Base-by-base conservation (phyloP, 2,888 invertebrate genomes). In the Leucozona laternaria region DNA sequence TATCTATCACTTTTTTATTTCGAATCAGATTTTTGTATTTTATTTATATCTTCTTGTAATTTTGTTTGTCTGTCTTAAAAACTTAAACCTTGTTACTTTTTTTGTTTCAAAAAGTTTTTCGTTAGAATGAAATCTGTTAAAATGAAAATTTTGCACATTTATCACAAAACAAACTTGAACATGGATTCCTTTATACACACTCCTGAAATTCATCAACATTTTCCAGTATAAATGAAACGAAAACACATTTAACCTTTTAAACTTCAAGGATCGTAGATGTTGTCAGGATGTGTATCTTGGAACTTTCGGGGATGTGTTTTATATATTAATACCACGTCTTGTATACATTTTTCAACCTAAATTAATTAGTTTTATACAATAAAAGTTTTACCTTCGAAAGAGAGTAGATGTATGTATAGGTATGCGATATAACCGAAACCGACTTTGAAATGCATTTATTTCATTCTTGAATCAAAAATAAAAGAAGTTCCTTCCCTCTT, bases 401-500 rank as follows among this genome's bases (percentile, higher is more conserved):
- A 25, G 6, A 15, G 22, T 15, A 22, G 11, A 13, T 11, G 4
- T 34, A 34, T 1, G 10, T 37, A 13, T 28, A 28, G 28, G 6
- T 28, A 28, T 45, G 4, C n/a, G 17, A 48, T 48, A 20, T 11
- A 55, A 28, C 53, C 3, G 5, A 31, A 11, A 34, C 31, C n/a
- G n/a, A n/a, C 2, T 11, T 34, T 17, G 1, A 31, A 57, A 57
- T 10, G 17, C 31, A 31, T 25, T 25, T 0, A 31, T 57, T 34
- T 40, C 15, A 37, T 22, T 22, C 7, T 11, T n/a, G 4, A 40
- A 15, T 28, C 4, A n/a, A 43, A 43, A 0, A 22, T 0, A 43
- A 62, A 34, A n/a, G 43, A 62, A 40, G 40, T 62, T 62, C 25
- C 62, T 62, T 45, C 22, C 62, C 62, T 62, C 58, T 60, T 62